Conservation (phyloP, 2,797 vertebrate species). For the Selene dorsalis region DNA sequence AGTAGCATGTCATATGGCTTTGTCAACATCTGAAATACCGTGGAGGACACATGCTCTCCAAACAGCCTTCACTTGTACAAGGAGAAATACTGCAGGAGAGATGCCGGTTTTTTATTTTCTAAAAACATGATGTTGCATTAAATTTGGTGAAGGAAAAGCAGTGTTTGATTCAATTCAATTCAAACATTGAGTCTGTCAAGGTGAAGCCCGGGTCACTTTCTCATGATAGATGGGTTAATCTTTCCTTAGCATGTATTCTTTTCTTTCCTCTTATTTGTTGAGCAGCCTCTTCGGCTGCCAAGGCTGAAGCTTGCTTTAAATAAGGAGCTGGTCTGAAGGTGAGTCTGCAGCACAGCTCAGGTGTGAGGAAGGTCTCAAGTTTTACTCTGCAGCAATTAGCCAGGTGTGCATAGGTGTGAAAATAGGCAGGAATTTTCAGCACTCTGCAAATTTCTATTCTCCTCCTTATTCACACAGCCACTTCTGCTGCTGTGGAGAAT, state of each 20-base stretch:
- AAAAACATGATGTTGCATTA: constrained; percentile 46
- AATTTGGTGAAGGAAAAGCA: constrained; percentile 28
- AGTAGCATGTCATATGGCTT: constrained; percentile 68
- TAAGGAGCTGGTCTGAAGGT: constrained; percentile 33
- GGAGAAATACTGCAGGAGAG: constrained; percentile 48
- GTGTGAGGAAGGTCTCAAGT: constrained; percentile 34
- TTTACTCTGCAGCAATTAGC: constrained; percentile 58
- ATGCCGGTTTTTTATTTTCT: constrained; percentile 46
- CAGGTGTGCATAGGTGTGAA: constrained; percentile 53
- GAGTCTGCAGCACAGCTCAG: constrained; percentile 27
- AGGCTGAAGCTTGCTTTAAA: constrained; percentile 33
- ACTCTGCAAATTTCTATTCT: constrained; percentile 29
- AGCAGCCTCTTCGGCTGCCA: constrained; percentile 46
- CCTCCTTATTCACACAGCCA: constrained; percentile 39
- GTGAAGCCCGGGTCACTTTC: constrained; percentile 55
- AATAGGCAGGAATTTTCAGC: constrained; percentile 31
- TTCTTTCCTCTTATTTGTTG: constrained; percentile 28
- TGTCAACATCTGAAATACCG: constrained; percentile 69
- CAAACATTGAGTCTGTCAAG: constrained; percentile 49
- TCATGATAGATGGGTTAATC: constrained; percentile 38
- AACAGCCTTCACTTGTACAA: constrained; percentile 61
- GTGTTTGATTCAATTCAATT: constrained; percentile 49
- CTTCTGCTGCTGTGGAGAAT: constrained; percentile 38
- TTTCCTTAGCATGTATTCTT: constrained; percentile 25
- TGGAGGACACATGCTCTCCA: constrained; percentile 48